Base-by-base conservation (phyloP, 2,888 invertebrate species). In the Sabatieria punctata region DNA sequence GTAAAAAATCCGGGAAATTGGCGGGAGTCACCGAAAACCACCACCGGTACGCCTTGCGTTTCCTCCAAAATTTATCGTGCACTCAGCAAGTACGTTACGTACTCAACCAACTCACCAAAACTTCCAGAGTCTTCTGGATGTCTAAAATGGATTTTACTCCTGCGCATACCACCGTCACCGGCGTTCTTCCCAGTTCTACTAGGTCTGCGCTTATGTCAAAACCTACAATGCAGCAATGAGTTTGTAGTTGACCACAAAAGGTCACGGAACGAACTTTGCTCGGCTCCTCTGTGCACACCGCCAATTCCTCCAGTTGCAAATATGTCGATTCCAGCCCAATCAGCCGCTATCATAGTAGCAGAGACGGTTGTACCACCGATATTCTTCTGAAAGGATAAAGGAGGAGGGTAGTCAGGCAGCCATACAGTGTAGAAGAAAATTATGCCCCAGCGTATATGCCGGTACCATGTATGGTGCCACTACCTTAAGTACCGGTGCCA, bases 141-240 rank as follows among this genome's bases (percentile, higher is more conserved):
- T 99, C 97, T 48, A 99, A 74, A 57, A 97, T 93, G 21, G 93
- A 91, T 70, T 97, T 97, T 46, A 91, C 79, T 1, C 97, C 97
- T 60, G 91, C 85, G 56, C 86, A 91, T 2, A 99, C 79, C 4
- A 97, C 89, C 39, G 85, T 77, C 1, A 93, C 78, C 15, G 80
- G 79, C 51, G 80, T 85, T 48, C 80, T 75, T 1, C 88, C 83
- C 45, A 97, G 72, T 67, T 97, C 93, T 6, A 76, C 77, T 43
- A 99, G 74, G 70, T 97, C 97, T 0, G 93, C 86, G 51, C 93
- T 95, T 45, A 97, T 72, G 66, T 99, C 97, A 68, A 89, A 73
- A 22, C 58, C 71, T 72, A 53, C 15, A 61, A 51, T 39, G 26
- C 43, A 42, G 24, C 45, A 18, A 21, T 15, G n/a, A n/a, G n/a